A percentile compares a stretch with the other conserved stretches of the same genome.
phyloP scores from a whole-genome alignment of 1,140 invertebrate genomes.

The Conus ventricosus region DNA sequence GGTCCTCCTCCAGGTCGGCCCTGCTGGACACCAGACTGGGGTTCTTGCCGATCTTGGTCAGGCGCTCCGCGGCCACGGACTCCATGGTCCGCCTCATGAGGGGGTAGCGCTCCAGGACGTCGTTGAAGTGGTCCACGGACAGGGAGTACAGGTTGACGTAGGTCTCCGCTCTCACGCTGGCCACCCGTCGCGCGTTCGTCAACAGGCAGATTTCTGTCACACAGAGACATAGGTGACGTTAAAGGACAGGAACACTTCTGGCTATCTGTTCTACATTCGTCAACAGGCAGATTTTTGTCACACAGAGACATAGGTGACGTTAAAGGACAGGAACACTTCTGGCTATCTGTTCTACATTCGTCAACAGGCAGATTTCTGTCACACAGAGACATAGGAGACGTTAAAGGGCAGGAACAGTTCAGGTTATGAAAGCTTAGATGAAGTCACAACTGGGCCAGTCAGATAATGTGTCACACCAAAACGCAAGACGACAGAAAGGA shows the following conservation, averaged over 20 bases:
- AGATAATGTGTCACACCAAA: too few species aligned
- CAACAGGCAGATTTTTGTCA: slow-evolving; percentile 89
- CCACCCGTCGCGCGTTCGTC: slow-evolving; percentile 95
- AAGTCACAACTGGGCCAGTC: too few species aligned
- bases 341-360: too few species aligned
- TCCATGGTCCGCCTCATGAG: slow-evolving; percentile 99
- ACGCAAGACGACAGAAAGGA: too few species aligned
- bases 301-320: background rate
- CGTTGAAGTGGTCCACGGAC: slow-evolving; percentile 97
- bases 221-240: background rate
- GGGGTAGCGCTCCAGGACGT: slow-evolving; percentile 97
- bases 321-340: too few species aligned
- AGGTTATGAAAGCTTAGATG: too few species aligned
- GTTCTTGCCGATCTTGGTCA: slow-evolving; percentile 99
- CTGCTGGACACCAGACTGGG: slow-evolving; percentile 94
- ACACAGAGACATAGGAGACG: background rate
- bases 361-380: slow-evolving; percentile 91
- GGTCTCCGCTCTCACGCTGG: slow-evolving; percentile 96
- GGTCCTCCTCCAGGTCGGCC: slow-evolving; percentile 78
- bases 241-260: too few species aligned
- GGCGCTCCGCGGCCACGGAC: slow-evolving; percentile 96
- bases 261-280: too few species aligned
- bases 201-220: slow-evolving; percentile 89
- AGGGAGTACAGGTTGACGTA: slow-evolving; percentile 99
- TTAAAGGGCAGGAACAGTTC: too few species aligned